phyloP scores from a whole-genome alignment of 2,113 vertebrate genomes.

The Butorides virescens region DNA sequence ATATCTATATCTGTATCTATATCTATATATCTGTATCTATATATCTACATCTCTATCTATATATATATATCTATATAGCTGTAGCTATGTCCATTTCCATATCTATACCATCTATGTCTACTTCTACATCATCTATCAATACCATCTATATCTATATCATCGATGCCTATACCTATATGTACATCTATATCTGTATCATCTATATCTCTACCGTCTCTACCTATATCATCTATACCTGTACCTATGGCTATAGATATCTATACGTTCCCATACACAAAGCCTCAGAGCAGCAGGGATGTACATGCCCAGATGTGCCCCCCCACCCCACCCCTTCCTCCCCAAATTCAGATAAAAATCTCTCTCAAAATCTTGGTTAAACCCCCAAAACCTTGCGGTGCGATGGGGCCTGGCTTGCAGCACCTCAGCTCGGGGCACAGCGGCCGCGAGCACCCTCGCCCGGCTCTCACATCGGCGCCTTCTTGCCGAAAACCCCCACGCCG shows the following conservation, averaged over 20 bases:
- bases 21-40: no score
- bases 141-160: not conserved
- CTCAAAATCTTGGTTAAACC: not conserved
- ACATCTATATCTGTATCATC: not conserved
- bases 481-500: no score
- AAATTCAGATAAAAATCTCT: not conserved
- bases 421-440: accelerated
- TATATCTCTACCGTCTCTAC: no score
- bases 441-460: not conserved
- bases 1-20: no score
- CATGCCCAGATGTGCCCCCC: not conserved
- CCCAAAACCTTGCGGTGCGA: not conserved
- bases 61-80: no score
- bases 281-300: not conserved
- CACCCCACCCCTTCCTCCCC: no score
- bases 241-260: not conserved
- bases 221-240: no score
- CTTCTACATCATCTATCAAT: no score
- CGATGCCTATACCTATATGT: no score
- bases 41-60: not conserved
- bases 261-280: not conserved
- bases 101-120: not conserved
- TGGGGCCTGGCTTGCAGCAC: not conserved
- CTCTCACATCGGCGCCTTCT: accelerated
- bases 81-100: not conserved